Conservation (phyloP, 2,888 invertebrate species). For the Lepidonotus clava region DNA sequence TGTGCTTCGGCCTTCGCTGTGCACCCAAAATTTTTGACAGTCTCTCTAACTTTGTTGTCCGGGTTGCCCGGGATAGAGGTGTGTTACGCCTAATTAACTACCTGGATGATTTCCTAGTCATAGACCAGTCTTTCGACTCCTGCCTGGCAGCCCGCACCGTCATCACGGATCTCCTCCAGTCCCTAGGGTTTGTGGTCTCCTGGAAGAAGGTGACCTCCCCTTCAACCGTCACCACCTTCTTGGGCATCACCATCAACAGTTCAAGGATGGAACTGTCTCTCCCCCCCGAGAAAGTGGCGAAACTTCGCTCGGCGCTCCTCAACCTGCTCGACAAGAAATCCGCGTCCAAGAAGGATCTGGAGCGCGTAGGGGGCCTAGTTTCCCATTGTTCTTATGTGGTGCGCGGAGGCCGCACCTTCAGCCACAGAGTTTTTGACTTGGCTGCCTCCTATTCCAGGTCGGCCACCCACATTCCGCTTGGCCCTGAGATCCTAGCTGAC, state of each 20-base stretch:
- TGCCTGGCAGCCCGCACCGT: not conserved
- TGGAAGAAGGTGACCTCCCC: not conserved
- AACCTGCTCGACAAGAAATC: not conserved
- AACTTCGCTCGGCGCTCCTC: not conserved
- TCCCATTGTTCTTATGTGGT: not conserved
- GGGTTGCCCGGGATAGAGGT: not conserved
- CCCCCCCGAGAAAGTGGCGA: not conserved
- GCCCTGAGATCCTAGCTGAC: too few relatives aligned
- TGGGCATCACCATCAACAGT: not conserved
- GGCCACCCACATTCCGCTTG: too few relatives aligned
- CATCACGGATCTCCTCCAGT: not conserved
- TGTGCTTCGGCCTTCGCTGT: not conserved
- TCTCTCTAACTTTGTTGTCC: not conserved
- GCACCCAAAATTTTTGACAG: not conserved
- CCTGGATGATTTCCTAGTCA: conserved; percentile 8
- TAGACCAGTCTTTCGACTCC: not conserved
- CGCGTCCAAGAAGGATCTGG: not conserved
- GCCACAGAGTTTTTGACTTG: not conserved
- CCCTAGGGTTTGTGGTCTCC: not conserved
- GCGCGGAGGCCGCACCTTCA: not conserved
- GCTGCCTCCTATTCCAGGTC: too few relatives aligned
- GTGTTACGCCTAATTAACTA: not conserved
- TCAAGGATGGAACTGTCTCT: not conserved
- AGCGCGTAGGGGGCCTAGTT: not conserved
- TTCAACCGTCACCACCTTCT: not conserved